Base-by-base conservation (phyloP, 2,797 vertebrate genomes). In the Diplodus puntazzo region DNA sequence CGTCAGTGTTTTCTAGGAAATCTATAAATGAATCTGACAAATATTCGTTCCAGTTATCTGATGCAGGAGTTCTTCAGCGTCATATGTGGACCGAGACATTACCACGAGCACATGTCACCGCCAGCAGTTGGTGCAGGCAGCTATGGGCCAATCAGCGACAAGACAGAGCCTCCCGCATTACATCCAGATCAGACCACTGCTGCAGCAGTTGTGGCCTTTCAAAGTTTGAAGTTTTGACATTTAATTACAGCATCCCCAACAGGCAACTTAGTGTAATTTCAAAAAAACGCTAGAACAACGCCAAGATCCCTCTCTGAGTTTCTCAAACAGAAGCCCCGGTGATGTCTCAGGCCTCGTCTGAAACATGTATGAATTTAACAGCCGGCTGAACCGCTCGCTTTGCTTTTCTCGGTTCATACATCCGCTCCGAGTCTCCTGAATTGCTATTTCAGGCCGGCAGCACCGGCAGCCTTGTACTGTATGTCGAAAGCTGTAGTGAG, bases 131-230 rank as follows among this genome's bases (percentile, higher is more conserved):
- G 77, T 76, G 62, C 75, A 73, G 68, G 52, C 61, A 50, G 75
- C 65, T 69, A 27, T 30, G 16, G 68, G 59, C 66, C 52, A 73
- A 52, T 69, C 43, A 27, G 57, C 45, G 61, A 64, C 63, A 48
- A 67, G 73, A 79, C 54, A 43, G 16, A 72, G 57, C 58, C 49
- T 83, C 72, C 57, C 73, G 79, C 69, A 75, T 81, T 69, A 75
- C 69, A 67, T 60, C 70, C 76, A 80, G 52, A 79, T 75, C 76
- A 70, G 71, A 80, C 75, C 25, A 14, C 42, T 46, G 73, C 71
- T 82, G 83, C 79, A 70, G 79, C 69, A 68, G 69, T 50, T 64
- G 27, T 84, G 82, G 83, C 79, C 80, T 81, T 85, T 87, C 59
- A 25, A 30, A 68, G 14, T 75, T 68, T 83, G 65, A 76, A 42